Conservation (phyloP, 2,888 invertebrate species). For the Nomada fucata region DNA sequence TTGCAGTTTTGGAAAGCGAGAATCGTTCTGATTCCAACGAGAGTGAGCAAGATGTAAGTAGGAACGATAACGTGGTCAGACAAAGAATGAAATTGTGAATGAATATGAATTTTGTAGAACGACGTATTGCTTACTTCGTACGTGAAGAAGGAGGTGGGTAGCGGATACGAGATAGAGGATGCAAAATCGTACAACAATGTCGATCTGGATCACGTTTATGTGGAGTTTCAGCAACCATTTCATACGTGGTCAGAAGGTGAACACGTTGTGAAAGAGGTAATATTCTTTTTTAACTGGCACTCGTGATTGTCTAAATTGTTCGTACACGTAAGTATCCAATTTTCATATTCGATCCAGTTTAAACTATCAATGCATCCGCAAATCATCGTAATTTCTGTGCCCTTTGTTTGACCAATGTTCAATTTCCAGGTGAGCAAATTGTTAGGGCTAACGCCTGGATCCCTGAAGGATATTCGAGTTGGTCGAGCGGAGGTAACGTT, state of each 20-base stretch:
- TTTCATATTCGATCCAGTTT: no score
- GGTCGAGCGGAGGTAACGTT: conserved; percentile 92
- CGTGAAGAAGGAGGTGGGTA: conserved; percentile 75
- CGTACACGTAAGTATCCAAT: no score
- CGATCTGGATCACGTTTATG: conserved; percentile 92
- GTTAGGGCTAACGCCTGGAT: conserved; percentile 88
- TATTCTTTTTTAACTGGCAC: neutral
- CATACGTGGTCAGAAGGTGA: conserved; percentile 90
- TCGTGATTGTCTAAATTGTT: no score
- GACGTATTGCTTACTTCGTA: conserved; percentile 62
- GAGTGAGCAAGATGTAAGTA: conserved; percentile 29
- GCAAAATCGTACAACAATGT: conserved; percentile 83
- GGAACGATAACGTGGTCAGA: neutral
- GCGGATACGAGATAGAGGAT: neutral
- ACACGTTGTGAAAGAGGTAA: conserved; percentile 86
- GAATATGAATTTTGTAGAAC: conserved; percentile 44
- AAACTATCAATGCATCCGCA: no score
- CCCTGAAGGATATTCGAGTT: conserved; percentile 89
- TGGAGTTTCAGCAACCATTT: conserved; percentile 88
- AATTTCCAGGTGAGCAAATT: conserved; percentile 79
- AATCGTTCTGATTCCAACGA: conserved; percentile 29
- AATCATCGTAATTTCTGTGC: no score
- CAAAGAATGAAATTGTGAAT: neutral
- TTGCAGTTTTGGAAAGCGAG: conserved; percentile 31
- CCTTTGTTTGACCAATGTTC: neutral